Evolutionary conservation across 2,113 vertebrate genomes (phyloP).

Genomic region (Xyliphius kryptos): DNA sequence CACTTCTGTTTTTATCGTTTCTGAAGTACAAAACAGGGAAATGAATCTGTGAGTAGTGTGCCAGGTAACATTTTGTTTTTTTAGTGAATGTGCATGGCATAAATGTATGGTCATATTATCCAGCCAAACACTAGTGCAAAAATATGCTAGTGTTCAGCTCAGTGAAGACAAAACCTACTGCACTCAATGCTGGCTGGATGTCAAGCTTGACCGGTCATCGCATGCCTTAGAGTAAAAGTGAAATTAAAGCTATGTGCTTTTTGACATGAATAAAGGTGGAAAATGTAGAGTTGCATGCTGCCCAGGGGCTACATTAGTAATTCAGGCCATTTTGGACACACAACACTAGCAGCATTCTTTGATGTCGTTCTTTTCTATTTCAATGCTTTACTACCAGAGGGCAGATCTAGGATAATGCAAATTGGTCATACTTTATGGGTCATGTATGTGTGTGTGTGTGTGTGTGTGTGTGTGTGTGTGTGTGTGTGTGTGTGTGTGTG

Average conservation of each 20-base stretch:
- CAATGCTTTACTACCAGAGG: constrained; percentile 39
- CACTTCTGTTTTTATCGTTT: too few species aligned
- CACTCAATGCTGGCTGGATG: constrained; percentile 32
- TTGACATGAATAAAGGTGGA: constrained; percentile 5
- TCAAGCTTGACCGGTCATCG: neutral
- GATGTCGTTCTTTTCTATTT: constrained; percentile 39
- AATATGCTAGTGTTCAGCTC: constrained; percentile 50
- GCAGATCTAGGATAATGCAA: constrained; percentile 53
- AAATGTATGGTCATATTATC: constrained; percentile 15
- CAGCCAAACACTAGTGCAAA: constrained; percentile 33
- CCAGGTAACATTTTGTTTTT: neutral
- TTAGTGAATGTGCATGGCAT: neutral
- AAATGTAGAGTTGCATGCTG: neutral
- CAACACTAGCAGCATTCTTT: constrained; percentile 18
- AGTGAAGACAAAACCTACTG: constrained; percentile 46
- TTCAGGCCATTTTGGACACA: constrained; percentile 28
- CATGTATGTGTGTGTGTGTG: constrained; percentile 4
- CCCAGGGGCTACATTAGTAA: constrained; percentile 24
- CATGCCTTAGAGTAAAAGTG: neutral
- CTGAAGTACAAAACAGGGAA: neutral
- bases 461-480: neutral
- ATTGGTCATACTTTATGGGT: constrained; percentile 60
- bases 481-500: neutral
- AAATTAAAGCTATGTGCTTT: constrained; percentile 10
- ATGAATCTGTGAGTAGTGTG: neutral